Evolutionary conservation across 2,888 invertebrate species (phyloP), one percentile per base, ranked within the genome.

Genomic region (Oegoconia quadripuncta): DNA sequence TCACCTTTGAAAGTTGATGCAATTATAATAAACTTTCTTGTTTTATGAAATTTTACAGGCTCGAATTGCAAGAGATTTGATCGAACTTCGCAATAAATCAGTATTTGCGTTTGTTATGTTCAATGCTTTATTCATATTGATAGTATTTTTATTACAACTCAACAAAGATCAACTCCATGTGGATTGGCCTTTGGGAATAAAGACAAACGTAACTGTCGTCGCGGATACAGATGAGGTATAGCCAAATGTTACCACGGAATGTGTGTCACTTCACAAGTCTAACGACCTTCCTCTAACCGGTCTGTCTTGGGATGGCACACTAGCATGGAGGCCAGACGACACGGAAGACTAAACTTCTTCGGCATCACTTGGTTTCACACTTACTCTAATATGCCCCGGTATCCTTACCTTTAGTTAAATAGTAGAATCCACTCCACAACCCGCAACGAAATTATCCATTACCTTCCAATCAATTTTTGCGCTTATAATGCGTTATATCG

Each of bases 51-150:
- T 79, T 82, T 90, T 90, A 84, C 91, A 96, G 95, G 95, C 92
- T 77, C 92, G 96, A 78, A 94, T 96, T 73, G 96, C 96, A 71
- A 89, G 90, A 69, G 97, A 97, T 87, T 91, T 99, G 84, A 92
- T 95, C 78, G 97, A 97, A 78, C 93, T 98, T 75, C 91, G 98
- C 75, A 98, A 98, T 92, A 97, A 97, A 88, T 96, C 96, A 71
- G 97, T 97, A 74, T 97, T 97, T 88, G 96, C 96, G 78, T 98
- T 98, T 93, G 95, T 98, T 90, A 98, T 99, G 98, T 95, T 98
- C 91, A 99, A 99, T 93, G 96, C 98, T 86, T 93, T 99, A 78
- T 99, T 98, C 93, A 97, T 98, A 82, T 93, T 99, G 90, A 96
- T 98, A 89, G 97, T 99, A 76, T 97, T 99, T 90, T 94, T 99